Evolutionary conservation across 2,888 invertebrate genomes (phyloP), one percentile per base, ranked within the genome.

Genomic region (Anthophora plumipes): DNA sequence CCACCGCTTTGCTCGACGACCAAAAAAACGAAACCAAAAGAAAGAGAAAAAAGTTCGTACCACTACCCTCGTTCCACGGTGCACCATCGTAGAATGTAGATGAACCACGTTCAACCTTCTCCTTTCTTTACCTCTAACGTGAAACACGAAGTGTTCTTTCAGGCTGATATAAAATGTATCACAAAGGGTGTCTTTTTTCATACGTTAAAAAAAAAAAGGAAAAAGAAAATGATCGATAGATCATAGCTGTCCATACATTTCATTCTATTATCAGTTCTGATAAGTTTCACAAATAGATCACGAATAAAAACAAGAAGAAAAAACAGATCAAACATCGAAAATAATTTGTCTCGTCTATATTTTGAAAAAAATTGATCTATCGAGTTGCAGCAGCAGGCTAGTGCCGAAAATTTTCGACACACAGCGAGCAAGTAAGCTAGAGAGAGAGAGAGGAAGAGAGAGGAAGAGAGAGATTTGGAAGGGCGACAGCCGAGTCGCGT

Each of bases 1-100:
- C 77, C 88, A 85, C 79, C 83, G 84, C 63, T 82, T 73, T 80
- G 66, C 64, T 17, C 22, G 43, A 31, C 31, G 31, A 31, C 2
- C 31, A 31, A 4, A 31, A 31, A 31, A 31, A 31, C n/a, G n/a
- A n/a, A n/a, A n/a, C n/a, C n/a, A n/a, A n/a, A n/a, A n/a, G n/a
- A 31, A 31, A 31, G 31, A 17, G n/a, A 63, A 57, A 90, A 89
- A 89, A 89, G 82, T 84, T 86, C 77, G 78, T 61, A 31, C 54
- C 60, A 39, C 74, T 84, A 86, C 79, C 82, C 85, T 66, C 63
- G 76, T 79, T 72, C 64, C 41, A n/a, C n/a, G 54, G n/a, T 57
- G 48, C 48, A 39, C 67, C 59, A 69, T 20, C 1, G 4, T 31
- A 17, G 12, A 31, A 81, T 55, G 55, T 25, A 57, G 57, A 72